phyloP scores from a whole-genome alignment of 2,113 vertebrate genomes.

The Prochilodus magdalenae region DNA sequence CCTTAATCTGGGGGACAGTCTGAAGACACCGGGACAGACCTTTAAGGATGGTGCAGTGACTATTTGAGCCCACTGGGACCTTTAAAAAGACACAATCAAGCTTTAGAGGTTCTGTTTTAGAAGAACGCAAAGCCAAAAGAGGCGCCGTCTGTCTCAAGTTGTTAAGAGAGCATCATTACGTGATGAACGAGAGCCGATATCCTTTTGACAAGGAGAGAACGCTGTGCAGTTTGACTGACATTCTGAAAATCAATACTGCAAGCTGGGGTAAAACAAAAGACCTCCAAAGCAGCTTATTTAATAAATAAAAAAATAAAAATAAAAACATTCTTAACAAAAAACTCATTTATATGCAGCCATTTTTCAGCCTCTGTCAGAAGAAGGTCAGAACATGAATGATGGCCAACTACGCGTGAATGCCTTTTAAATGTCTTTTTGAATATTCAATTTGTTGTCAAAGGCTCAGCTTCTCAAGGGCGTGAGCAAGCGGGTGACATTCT shows the following conservation, averaged over 20 bases:
- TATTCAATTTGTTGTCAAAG: constrained; percentile 7
- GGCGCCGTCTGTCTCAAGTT: neutral
- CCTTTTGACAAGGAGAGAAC: neutral
- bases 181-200: neutral
- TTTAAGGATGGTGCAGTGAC: neutral
- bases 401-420: neutral
- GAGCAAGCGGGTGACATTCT: neutral
- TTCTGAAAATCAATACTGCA: neutral
- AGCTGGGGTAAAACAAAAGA: neutral
- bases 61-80: neutral
- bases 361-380: neutral
- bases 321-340: neutral
- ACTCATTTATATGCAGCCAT: constrained; percentile 15
- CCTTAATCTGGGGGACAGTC: neutral
- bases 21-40: neutral
- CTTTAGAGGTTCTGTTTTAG: neutral
- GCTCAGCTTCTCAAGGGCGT: neutral
- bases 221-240: neutral
- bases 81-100: neutral
- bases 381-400: constrained; percentile 36
- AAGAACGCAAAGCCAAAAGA: neutral
- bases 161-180: neutral
- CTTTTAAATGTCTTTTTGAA: constrained; percentile 6
- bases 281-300: neutral
- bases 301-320: neutral